Evolutionary conservation across 2,888 invertebrate species (phyloP).

Genomic region (Meteorus colon): DNA sequence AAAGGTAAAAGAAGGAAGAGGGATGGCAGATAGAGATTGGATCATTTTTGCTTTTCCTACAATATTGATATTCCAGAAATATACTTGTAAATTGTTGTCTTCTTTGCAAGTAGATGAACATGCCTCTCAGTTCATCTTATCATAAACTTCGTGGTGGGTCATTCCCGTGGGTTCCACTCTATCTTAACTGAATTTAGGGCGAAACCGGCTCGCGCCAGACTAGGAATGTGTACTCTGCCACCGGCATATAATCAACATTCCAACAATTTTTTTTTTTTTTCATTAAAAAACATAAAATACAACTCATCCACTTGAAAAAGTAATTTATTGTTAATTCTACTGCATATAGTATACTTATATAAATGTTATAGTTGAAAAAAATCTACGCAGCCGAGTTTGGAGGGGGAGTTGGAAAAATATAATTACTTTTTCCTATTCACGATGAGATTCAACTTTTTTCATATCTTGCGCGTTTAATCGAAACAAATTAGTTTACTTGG

Average conservation of each 20-base stretch:
- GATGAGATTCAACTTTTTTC: conserved; percentile 4
- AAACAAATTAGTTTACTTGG: conserved; percentile 49
- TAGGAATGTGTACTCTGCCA: conserved; percentile 64
- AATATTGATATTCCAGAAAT: conserved; percentile 14
- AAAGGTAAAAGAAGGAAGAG: neutral
- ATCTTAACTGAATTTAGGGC: conserved; percentile 66
- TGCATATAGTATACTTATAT: conserved; percentile 7
- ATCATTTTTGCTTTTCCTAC: conserved; percentile 10
- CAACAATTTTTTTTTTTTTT: conserved; percentile 27
- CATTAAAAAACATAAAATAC: neutral
- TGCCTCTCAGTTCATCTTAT: conserved; percentile 6
- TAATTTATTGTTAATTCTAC: conserved; percentile 22
- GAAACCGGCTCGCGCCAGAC: conserved; percentile 57
- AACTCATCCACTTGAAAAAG: conserved; percentile 9
- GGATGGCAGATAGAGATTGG: neutral
- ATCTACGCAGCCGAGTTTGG: conserved; percentile 5
- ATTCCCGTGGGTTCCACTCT: conserved; percentile 44
- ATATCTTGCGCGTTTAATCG: conserved; percentile 50
- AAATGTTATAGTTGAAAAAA: conserved; percentile 21
- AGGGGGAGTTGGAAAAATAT: neutral
- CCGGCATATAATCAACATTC: conserved; percentile 52
- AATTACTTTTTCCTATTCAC: conserved; percentile 12
- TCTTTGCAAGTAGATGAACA: neutral
- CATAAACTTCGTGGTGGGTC: conserved; percentile 56
- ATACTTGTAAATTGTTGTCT: neutral